Evolutionary conservation across 2,888 invertebrate genomes (phyloP), one percentile per base, ranked within the genome.

Genomic region (Drosophila paramelanica): DNA sequence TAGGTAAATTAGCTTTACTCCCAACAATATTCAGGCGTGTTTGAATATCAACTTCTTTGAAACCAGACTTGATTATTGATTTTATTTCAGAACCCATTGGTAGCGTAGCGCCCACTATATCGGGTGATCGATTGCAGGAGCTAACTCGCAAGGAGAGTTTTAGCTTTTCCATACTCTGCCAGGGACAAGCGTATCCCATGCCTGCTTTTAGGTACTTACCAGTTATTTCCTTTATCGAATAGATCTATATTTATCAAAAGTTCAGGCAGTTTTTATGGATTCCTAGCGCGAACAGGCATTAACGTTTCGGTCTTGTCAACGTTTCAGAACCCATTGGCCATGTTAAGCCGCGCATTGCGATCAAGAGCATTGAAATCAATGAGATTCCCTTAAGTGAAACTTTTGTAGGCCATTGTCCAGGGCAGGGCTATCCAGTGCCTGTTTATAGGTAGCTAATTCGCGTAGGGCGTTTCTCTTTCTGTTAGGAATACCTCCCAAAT

Each of bases 141-240:
- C 91, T 93, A 69, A 91, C 92, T 62, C 90, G 93, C 84, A 90
- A 90, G 73, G 85, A 85, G 66, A 88, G 74, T 6, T 92, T 93
- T 79, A 94, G 93, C 80, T 94, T 95, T 80, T 94, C 95, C 67
- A 93, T 95, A 82, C 93, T 95, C 88, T 96, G 96, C 92, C 94
- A 95, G 81, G 95, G 95, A 88, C 96, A 96, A 93, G 95, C 95
- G 68, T 96, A 94, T 92, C 96, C 96, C 67, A 94, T 95, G 90
- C 96, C 96, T 70, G 92, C 93, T 58, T 96, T 95, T 94, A 96
- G 96, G 96, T 96, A 95, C 93, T 38, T 14, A 3, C 2, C 1
- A 20, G 20, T 10, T 36, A 13, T 5, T 0, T 23, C 4, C 3
- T 3, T 23, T 23, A 23, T 23, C 23, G 23, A 23, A 23, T 4